Evolutionary conservation across 2,113 vertebrate genomes (phyloP).

Genomic region (Chlorodrepanis virens): DNA sequence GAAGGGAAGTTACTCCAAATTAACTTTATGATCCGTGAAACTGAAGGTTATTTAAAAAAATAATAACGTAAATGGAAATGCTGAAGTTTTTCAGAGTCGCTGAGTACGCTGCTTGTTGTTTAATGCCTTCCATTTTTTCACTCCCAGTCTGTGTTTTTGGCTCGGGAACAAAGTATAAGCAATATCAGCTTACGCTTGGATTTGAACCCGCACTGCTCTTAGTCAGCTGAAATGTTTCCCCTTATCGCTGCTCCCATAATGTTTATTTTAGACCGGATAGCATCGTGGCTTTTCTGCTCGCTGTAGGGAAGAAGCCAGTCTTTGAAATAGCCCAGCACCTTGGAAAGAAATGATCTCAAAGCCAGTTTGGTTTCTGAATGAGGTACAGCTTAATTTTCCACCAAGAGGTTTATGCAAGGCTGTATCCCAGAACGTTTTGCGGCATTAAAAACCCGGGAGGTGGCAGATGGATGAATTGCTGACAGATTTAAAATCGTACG

Average conservation of each 20-base stretch:
- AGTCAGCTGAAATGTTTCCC: conserved; percentile 61
- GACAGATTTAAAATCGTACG: conserved; percentile 41
- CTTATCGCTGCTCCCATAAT: conserved; percentile 53
- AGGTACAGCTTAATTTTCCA: conserved; percentile 22
- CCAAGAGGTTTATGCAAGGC: neutral
- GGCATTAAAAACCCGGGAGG: conserved; percentile 11
- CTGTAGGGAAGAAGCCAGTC: conserved; percentile 4
- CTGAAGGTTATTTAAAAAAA: conserved; percentile 67
- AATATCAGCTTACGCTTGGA: conserved; percentile 57
- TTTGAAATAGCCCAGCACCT: conserved; percentile 12
- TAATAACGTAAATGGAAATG: conserved; percentile 51
- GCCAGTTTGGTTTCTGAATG: neutral
- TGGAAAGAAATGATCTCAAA: conserved; percentile 16
- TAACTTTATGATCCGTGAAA: conserved; percentile 67
- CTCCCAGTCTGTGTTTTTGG: conserved; percentile 44
- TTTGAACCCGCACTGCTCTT: conserved; percentile 58
- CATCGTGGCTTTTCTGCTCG: conserved; percentile 19
- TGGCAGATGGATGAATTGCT: conserved; percentile 52
- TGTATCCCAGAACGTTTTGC: neutral
- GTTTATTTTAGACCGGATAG: conserved; percentile 49
- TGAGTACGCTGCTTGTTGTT: conserved; percentile 27
- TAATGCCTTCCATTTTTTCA: conserved; percentile 46
- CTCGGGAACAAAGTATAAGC: conserved; percentile 45
- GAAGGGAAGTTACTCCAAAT: conserved; percentile 55
- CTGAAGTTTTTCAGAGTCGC: conserved; percentile 48